These are phyloP conservation scores for Capreolus pygargus DNA, from an alignment of 2,113 vertebrate species.

Conservation along the genomic window DNA sequence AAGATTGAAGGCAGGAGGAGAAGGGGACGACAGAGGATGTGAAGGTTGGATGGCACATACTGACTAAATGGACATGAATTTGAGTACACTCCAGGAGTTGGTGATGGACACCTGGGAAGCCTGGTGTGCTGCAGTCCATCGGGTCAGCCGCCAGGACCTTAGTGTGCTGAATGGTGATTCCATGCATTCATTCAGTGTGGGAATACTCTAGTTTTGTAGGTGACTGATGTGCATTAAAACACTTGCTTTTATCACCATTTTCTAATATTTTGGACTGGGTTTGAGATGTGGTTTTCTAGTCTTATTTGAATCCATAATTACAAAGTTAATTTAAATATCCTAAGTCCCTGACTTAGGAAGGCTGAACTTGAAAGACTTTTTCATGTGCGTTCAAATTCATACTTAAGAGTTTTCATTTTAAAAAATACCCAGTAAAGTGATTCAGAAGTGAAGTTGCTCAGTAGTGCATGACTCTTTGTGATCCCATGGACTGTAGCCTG, in stretches of 20 bases:
- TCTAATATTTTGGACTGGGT: background rate
- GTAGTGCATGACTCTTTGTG: background rate
- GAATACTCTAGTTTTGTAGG: background rate
- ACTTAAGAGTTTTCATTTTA: background rate
- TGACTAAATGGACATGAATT: background rate
- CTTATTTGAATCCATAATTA: conserved; percentile 3
- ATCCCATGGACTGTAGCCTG: background rate
- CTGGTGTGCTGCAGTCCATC: background rate
- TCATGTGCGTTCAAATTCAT: background rate
- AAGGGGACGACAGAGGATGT: background rate
- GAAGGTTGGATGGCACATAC: background rate
- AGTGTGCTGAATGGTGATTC: background rate
- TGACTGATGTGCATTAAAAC: background rate
- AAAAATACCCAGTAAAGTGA: background rate
- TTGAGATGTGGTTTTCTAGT: background rate
- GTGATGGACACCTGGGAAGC: background rate
- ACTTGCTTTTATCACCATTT: background rate
- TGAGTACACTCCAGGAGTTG: background rate
- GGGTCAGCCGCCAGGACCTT: too few species aligned
- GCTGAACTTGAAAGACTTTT: background rate
- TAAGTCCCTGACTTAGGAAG: background rate
- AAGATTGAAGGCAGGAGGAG: background rate
- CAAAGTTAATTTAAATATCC: background rate
- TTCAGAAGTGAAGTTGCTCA: background rate
- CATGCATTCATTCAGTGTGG: background rate